Percentiles rank a stretch among this genome's conserved stretches.
Conservation (phyloP, 2,888 invertebrate species). For the Trissonchulus sp. region DNA sequence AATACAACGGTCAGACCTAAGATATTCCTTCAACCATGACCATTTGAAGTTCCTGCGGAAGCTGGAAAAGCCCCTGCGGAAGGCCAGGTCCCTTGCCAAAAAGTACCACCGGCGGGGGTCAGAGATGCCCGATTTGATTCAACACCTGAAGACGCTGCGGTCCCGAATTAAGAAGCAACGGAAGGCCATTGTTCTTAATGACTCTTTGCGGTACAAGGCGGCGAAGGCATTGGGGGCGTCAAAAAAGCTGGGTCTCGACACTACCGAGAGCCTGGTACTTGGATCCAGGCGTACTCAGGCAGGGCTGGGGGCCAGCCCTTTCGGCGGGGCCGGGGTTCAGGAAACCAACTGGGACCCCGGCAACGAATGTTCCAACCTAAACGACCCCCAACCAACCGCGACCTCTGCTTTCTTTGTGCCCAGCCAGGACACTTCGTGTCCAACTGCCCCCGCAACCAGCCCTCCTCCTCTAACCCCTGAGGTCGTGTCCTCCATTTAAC, state of each 20-base stretch:
- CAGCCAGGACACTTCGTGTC: constrained; percentile 10
- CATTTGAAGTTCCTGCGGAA: background rate
- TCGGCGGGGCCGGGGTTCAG: constrained; percentile 3
- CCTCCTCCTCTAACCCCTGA: background rate
- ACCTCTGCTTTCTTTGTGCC: constrained; percentile 1
- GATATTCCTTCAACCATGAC: background rate
- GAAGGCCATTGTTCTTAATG: background rate
- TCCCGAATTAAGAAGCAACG: background rate
- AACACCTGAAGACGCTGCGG: background rate
- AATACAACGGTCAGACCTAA: constrained; percentile 58
- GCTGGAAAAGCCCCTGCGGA: background rate
- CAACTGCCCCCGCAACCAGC: background rate
- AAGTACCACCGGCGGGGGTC: background rate
- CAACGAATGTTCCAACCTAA: background rate
- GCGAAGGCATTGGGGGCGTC: background rate
- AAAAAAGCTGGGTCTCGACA: background rate
- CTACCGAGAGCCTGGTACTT: background rate
- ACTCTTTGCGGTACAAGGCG: background rate
- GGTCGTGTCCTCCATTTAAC: no score
- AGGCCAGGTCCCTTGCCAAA: background rate
- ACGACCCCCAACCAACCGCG: background rate
- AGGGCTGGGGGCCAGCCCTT: background rate
- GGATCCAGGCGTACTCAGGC: background rate
- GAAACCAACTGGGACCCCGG: background rate
- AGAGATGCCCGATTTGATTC: background rate